Conservation (phyloP, 1,140 invertebrate species). For the Berghia stephanieae region DNA sequence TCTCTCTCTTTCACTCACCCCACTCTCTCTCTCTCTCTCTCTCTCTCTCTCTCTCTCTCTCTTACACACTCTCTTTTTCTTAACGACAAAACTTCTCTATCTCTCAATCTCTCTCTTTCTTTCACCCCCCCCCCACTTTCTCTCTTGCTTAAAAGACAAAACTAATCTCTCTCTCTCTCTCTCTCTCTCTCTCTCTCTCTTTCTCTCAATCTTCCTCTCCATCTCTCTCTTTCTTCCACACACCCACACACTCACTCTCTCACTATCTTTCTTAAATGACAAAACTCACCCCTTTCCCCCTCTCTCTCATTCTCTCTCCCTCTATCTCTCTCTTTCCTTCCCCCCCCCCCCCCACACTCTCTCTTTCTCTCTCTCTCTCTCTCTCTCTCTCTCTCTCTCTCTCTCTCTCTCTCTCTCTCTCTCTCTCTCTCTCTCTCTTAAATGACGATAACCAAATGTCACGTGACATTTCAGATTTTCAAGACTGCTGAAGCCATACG, state of each 20-base stretch:
- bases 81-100: no score
- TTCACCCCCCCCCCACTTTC: no score
- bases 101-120: no score
- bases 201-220: no score
- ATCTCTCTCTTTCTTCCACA: no score
- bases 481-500: constrained; percentile 40
- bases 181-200: no score
- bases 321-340: neutral
- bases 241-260: neutral
- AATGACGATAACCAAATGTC: neutral
- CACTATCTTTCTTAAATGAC: no score
- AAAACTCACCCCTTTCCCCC: no score
- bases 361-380: neutral
- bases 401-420: neutral
- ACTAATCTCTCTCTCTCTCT: no score
- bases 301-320: neutral
- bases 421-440: neutral
- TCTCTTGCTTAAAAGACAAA: no score
- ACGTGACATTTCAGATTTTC: constrained; percentile 32
- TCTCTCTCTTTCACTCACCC: no score
- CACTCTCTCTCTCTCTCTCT: no score
- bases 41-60: neutral
- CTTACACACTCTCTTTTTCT: neutral
- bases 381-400: neutral
- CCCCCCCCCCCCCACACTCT: neutral